Evolutionary conservation across 2,888 invertebrate species (phyloP), one percentile per base, ranked within the genome.

Genomic region (Galeopsomyia nigrocyanea): DNA sequence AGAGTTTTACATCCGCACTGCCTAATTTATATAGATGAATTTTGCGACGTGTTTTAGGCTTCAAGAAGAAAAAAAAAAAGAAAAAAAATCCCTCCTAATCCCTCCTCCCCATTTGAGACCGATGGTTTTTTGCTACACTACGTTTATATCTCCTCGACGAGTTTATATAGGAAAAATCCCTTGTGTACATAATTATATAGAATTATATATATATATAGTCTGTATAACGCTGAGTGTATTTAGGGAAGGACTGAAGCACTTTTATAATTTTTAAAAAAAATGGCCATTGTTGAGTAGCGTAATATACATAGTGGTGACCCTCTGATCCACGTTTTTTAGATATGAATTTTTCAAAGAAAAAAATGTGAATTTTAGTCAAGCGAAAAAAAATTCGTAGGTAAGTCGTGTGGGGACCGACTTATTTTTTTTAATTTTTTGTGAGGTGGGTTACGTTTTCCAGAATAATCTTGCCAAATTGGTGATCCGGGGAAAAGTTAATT

Each of bases 401-500:
- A 64, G 13, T 63, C 53, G 49, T 31, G 39, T 31, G 39, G 46
- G 46, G 61, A 58, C n/a, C 50, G 56, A 26, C 53, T 55, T 66
- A 26, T 26, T 26, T 26, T 26, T 57, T 72, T 63, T 31, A 56
- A 63, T 26, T 1, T 39, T 39, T 57, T 14, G 57, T 57, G 63
- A 69, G n/a, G 50, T 63, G 56, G 16, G 31, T 56, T 64, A 14
- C 22, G 31, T 62, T 51, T 31, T 31, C 14, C 17, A 16, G 19
- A 60, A n/a, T 19, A 49, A 47, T 80, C 75, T 79, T 78, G 80
- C 78, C 78, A 79, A 80, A 80, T 63, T 1, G 26, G 26, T 26
- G 46, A 64, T 16, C 47, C 14, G 63, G 22, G 51, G 58, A 51
- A 50, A 50, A 17, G 3, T 26, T 26, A 5, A 26, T 26, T 39